Evolutionary conservation across 2,888 invertebrate genomes (phyloP), one percentile per base, ranked within the genome.

Genomic region (Callyntrura sp.): DNA sequence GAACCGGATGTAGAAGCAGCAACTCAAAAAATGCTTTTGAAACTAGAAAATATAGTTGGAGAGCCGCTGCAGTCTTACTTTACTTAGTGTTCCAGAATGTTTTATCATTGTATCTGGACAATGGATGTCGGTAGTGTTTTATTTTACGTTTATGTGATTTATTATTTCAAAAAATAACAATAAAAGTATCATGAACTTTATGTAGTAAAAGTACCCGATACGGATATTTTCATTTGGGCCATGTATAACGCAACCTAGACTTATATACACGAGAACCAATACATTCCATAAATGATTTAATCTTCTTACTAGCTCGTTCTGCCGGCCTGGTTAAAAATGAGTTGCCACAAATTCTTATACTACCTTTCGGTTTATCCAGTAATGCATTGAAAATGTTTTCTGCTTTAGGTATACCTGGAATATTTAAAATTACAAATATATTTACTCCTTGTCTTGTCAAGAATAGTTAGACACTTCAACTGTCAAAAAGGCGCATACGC

Each of bases 1-100:
- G 97, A 97, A 92, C 96, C 97, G 92, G 96, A 95, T 48, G 98
- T 98, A 51, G 98, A 98, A 94, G 95, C 96, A 62, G 96, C 96
- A 65, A 97, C 98, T 0, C 97, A 97, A 93, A 96, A 96, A 91
- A 97, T 98, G 2, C 96, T 99, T 3, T 96, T 97, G 91, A 97
- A 98, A 93, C 95, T 99, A 93, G 98, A 99, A 94, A 96, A 96
- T 89, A 97, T 98, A 93, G 95, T 98, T 0, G 98, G 98, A 3
- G 98, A 99, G 95, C 97, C 98, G 0, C 95, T 99, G 45, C 97
- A 98, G 94, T 94, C 95, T 91, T 95, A 95, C 91, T 95, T 95
- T 93, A 91, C 91, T n/a, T 90, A 90, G 57, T n/a, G n/a, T n/a
- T n/a, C n/a, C n/a, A n/a, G n/a, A n/a, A n/a, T n/a, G n/a, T n/a